phyloP scores from a whole-genome alignment of 1,140 invertebrate genomes.

The Semibalanus balanoides region DNA sequence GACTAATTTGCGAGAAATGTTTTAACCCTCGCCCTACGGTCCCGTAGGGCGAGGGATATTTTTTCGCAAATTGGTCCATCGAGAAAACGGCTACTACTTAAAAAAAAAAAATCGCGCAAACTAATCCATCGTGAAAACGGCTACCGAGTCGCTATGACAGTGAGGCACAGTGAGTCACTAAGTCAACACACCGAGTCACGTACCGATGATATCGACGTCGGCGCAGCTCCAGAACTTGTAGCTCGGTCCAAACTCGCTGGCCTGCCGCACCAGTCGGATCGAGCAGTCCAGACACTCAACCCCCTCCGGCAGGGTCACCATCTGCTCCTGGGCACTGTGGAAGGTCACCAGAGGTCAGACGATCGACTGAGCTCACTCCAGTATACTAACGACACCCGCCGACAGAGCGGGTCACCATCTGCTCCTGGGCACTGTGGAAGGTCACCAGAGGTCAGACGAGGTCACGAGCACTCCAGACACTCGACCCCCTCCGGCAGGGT shows the following conservation, averaged over 20 bases:
- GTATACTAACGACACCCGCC: conserved; percentile 47
- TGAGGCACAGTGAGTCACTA: no score
- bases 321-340: conserved; percentile 60
- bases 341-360: conserved; percentile 25
- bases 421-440: conserved; percentile 58
- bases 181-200: no score
- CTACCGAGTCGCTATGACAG: no score
- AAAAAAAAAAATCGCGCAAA: no score
- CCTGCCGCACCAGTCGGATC: conserved; percentile 69
- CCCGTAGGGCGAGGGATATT: no score
- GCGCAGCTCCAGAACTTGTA: conserved; percentile 91
- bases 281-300: conserved; percentile 81
- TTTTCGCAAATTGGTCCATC: no score
- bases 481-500: conserved; percentile 44
- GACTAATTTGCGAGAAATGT: no score
- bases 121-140: no score
- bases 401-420: conserved; percentile 53
- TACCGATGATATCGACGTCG: conserved; percentile 65
- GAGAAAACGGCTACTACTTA: no score
- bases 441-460: conserved; percentile 29
- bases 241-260: conserved; percentile 65
- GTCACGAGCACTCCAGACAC: conserved; percentile 41
- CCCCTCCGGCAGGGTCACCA: conserved; percentile 59
- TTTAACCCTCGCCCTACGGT: no score
- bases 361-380: conserved; percentile 6